Percentiles rank a stretch among this genome's conserved stretches.
Evolutionary conservation across 2,797 vertebrate genomes (phyloP).

Genomic region (Corythornis leucogaster): DNA sequence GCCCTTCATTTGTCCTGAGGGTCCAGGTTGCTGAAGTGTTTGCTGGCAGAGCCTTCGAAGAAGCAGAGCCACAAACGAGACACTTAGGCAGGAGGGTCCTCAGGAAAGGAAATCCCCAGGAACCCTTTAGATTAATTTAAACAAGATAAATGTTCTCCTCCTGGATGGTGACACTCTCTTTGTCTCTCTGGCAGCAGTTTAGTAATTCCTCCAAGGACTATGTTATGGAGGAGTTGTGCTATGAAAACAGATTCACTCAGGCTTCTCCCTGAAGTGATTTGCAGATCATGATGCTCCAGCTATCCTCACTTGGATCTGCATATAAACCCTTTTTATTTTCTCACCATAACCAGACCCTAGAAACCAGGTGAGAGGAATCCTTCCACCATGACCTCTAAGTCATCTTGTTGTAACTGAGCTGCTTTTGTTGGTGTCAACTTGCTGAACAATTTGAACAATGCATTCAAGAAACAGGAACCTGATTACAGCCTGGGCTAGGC

Average conservation of each 20-base stretch:
- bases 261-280: neutral
- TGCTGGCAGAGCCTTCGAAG: neutral
- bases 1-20: neutral
- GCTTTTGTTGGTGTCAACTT: neutral
- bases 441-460: accelerated
- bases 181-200: neutral
- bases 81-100: neutral
- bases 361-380: neutral
- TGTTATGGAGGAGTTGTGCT: neutral
- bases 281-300: neutral
- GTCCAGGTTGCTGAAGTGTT: neutral
- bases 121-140: neutral
- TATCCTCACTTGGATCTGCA: accelerated
- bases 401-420: neutral
- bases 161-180: neutral
- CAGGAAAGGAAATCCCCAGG: neutral
- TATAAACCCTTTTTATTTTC: neutral
- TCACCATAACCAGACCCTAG: neutral
- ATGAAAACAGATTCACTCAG: neutral
- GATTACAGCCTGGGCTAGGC: neutral
- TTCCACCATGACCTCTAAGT: neutral
- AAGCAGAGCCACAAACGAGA: neutral
- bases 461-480: neutral
- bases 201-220: neutral
- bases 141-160: neutral